phyloP scores from a whole-genome alignment of 2,797 vertebrate genomes.

The Acrossocheilus wenchowensis region DNA sequence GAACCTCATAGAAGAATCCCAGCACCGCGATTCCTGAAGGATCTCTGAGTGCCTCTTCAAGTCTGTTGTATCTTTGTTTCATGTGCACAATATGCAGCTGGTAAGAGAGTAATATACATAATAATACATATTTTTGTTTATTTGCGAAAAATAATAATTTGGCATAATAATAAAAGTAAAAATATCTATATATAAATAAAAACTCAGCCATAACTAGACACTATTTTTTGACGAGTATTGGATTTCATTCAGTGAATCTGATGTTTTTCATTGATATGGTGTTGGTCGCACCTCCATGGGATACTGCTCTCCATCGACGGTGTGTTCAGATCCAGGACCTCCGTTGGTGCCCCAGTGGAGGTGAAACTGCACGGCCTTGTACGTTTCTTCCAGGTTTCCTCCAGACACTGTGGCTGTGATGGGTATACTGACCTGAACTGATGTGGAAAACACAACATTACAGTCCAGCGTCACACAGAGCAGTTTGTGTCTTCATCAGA shows the following conservation, averaged over 20 bases:
- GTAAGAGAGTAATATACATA: constrained; percentile 1
- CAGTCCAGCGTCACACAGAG: neutral
- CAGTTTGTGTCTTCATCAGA: neutral
- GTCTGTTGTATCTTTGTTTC: constrained; percentile 64
- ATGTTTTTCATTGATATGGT: neutral
- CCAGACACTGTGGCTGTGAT: constrained; percentile 66
- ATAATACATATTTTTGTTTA: neutral
- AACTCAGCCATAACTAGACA: neutral
- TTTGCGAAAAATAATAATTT: too few relatives aligned
- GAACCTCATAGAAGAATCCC: constrained; percentile 89
- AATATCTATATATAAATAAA: too few relatives aligned
- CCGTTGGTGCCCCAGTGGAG: constrained; percentile 85
- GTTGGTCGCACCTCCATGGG: constrained; percentile 88
- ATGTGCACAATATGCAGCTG: constrained; percentile 93
- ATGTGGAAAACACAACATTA: neutral
- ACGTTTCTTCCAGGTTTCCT: constrained; percentile 76
- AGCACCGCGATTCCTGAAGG: constrained; percentile 82
- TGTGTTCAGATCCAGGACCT: constrained; percentile 89
- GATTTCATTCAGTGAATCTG: neutral
- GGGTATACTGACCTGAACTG: constrained; percentile 81
- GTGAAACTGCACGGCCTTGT: constrained; percentile 87
- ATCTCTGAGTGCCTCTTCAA: constrained; percentile 68
- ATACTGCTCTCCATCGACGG: constrained; percentile 84
- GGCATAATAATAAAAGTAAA: neutral
- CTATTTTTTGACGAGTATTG: neutral